Conservation (phyloP, 1,140 invertebrate genomes). For the Acarapis woodi region DNA sequence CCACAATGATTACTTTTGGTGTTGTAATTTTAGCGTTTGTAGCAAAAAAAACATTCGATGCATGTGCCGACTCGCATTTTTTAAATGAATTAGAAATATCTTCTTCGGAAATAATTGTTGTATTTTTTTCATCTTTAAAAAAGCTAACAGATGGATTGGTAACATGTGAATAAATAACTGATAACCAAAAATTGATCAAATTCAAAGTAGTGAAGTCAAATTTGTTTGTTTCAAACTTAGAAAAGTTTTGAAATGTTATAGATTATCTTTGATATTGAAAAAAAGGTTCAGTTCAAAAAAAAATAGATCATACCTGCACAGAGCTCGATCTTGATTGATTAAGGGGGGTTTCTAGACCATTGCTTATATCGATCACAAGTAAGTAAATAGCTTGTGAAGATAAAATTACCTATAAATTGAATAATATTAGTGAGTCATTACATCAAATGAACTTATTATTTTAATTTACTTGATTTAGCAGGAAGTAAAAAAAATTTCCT, state of each 20-base stretch:
- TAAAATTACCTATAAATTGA: constrained; percentile 17
- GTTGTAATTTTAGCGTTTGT: background rate
- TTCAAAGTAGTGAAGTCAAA: constrained; percentile 6
- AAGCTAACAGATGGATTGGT: background rate
- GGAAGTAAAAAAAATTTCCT: constrained; percentile 18
- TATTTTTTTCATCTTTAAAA: background rate
- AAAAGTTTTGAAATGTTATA: too few relatives aligned
- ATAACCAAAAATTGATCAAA: constrained; percentile 12
- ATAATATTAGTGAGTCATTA: background rate
- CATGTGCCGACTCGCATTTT: background rate
- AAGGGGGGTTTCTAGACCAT: constrained; percentile 15
- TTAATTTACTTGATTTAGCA: constrained; percentile 15
- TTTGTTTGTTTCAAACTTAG: constrained; percentile 4
- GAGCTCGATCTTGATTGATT: too few relatives aligned
- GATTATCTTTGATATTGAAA: too few relatives aligned
- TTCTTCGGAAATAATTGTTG: background rate
- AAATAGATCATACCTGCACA: too few relatives aligned
- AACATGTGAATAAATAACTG: constrained; percentile 11
- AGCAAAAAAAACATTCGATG: background rate
- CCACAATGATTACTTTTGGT: constrained; percentile 8
- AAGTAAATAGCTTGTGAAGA: constrained; percentile 19
- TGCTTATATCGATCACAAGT: constrained; percentile 19
- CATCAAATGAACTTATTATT: background rate
- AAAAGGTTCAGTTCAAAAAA: background rate
- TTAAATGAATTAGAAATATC: background rate